Evolutionary conservation across 2,888 invertebrate species (phyloP), one percentile per base, ranked within the genome.

Genomic region (Orthosia gracilis): DNA sequence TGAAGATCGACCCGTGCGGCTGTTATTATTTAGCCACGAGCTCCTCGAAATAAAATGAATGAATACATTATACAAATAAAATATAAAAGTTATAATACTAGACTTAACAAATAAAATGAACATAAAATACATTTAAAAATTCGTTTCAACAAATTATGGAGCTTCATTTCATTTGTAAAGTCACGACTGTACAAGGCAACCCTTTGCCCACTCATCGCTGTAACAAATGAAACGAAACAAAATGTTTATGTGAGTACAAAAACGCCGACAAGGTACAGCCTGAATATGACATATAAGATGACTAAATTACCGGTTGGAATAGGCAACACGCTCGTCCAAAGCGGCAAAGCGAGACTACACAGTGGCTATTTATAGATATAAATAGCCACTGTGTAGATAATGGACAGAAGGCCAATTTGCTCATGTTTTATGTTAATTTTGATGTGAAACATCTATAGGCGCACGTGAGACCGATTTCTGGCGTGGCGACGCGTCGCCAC

Each of bases 221-320:
- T 62, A 21, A 40, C 47, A 57, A 3, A 73, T 75, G 18, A 54
- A 81, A 68, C 47, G 65, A 80, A 68, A 54, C 52, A 59, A 47
- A 21, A 69, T n/a, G 40, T 59, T 50, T 73, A 45, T 67, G 31
- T 72, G 45, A 26, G 26, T 50, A 76, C 63, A 82, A 73, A 79
- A 72, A 71, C 13, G 23, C 23, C 2, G 45, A 57, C 47, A 64
- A 23, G 21, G 57, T 54, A 54, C 55, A 68, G 68, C 45, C 71
- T 82, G 80, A 72, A 82, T 69, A 69, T 82, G 77, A 72, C 65
- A 71, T 65, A 63, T 47, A 69, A 68, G 54, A 64, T 73, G 70
- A 54, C 71, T 82, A 58, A 52, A 68, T 65, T 18, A 18, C 55
- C 21, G 50, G 31, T 67, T 59, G 23, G 23, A 62, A 72, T 55